Evolutionary conservation across 2,888 invertebrate genomes (phyloP).

Genomic region (Hetaerina titia): DNA sequence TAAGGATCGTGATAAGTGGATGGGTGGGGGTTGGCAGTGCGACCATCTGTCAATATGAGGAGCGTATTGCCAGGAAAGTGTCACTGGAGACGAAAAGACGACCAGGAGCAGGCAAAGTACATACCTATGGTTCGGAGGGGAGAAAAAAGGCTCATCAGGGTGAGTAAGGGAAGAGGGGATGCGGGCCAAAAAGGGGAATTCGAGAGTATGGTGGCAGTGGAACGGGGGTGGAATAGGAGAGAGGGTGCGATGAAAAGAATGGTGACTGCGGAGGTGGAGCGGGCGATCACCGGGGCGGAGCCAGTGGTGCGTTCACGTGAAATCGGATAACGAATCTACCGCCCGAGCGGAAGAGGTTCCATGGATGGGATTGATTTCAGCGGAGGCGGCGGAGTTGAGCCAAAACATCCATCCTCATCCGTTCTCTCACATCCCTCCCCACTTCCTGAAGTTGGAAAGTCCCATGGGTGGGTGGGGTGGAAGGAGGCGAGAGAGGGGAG

Average conservation of each 20-base stretch:
- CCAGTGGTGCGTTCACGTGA: slow-evolving; percentile 48
- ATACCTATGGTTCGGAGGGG: background rate
- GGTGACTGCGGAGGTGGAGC: background rate
- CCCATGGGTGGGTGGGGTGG: background rate
- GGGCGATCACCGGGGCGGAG: background rate
- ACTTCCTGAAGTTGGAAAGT: background rate
- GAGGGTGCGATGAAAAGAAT: background rate
- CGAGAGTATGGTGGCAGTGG: background rate
- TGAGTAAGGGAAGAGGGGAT: background rate
- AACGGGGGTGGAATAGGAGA: background rate
- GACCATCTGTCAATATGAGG: background rate
- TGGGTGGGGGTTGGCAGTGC: too few species aligned
- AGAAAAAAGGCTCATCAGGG: background rate
- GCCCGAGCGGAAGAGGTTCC: background rate
- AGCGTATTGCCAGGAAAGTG: background rate
- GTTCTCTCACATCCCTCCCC: background rate
- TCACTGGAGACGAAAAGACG: background rate
- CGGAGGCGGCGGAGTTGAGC: background rate
- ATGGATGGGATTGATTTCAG: background rate
- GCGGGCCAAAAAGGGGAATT: background rate
- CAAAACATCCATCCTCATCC: background rate
- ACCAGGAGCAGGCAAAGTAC: background rate
- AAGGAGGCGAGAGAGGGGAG: background rate
- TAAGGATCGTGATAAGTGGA: background rate
- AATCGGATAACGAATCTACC: slow-evolving; percentile 47